Percentiles rank a stretch among this genome's conserved stretches.
These are phyloP conservation scores for Aphidius gifuensis DNA, from an alignment of 1,140 invertebrate species.

Conservation along the genomic window DNA sequence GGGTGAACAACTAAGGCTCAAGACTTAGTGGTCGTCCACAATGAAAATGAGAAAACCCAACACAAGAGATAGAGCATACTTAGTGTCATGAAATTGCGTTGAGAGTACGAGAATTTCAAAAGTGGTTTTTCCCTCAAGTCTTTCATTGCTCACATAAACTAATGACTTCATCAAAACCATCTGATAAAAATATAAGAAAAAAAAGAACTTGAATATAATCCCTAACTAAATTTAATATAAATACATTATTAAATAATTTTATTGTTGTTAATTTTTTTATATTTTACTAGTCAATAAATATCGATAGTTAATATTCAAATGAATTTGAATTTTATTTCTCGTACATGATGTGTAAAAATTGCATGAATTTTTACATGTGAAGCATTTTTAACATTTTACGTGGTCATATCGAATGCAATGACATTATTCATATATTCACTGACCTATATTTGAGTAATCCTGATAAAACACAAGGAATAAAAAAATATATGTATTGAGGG, in stretches of 20 bases:
- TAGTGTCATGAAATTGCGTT: slow-evolving; percentile 11
- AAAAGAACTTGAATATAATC: no score
- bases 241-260: no score
- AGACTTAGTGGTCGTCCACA: slow-evolving; percentile 19
- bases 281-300: no score
- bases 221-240: no score
- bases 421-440: slow-evolving; percentile 26
- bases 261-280: no score
- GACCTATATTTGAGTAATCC: slow-evolving; percentile 20
- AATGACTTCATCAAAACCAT: neutral
- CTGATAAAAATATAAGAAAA: no score
- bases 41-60: slow-evolving; percentile 15
- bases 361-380: no score
- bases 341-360: no score
- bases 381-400: no score
- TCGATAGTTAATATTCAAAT: no score
- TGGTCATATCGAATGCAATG: slow-evolving; percentile 14
- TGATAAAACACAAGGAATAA: slow-evolving; percentile 18
- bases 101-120: neutral
- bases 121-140: slow-evolving; percentile 13
- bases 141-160: slow-evolving; percentile 6
- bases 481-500: neutral
- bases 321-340: no score
- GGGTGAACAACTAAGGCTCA: neutral
- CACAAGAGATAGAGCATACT: slow-evolving; percentile 11